phyloP scores from a whole-genome alignment of 2,113 vertebrate species.

The Verasper variegatus region DNA sequence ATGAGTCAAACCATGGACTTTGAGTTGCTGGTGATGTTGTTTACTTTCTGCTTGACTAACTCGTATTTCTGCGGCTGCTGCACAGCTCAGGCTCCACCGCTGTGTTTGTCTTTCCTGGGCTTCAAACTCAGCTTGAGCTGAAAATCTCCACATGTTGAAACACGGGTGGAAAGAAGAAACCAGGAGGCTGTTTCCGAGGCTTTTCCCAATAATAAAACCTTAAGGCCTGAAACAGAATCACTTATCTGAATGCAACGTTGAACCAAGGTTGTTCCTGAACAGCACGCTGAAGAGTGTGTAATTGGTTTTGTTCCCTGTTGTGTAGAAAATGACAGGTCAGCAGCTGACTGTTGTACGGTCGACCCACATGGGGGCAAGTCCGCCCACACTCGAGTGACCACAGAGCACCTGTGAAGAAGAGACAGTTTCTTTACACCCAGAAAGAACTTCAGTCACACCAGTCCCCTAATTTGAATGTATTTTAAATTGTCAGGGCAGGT shows the following conservation, averaged over 20 bases:
- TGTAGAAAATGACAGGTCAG: conserved; percentile 47
- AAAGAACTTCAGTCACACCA: too few relatives aligned
- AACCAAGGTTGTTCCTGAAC: conserved; percentile 1
- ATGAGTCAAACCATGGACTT: conserved; percentile 25
- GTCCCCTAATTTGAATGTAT: too few relatives aligned
- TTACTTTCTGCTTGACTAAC: conserved; percentile 11
- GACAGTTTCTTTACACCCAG: too few relatives aligned
- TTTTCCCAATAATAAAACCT: not conserved
- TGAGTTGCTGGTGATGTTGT: not conserved
- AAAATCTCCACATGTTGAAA: not conserved
- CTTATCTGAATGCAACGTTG: not conserved
- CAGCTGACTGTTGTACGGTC: conserved; percentile 47
- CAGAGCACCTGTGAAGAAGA: not conserved
- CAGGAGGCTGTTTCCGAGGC: too few relatives aligned
- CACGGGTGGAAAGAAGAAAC: too few relatives aligned
- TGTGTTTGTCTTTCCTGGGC: not conserved
- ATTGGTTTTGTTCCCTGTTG: conserved; percentile 30
- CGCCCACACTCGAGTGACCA: conserved; percentile 30
- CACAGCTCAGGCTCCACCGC: not conserved
- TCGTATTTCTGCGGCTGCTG: not conserved
- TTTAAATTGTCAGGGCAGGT: too few relatives aligned
- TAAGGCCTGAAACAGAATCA: too few relatives aligned
- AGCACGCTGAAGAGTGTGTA: conserved; percentile 28
- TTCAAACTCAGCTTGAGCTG: not conserved
- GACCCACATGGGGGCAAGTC: conserved; percentile 40